Conservation (phyloP, 2,888 invertebrate genomes). For the Cepaea hortensis region DNA sequence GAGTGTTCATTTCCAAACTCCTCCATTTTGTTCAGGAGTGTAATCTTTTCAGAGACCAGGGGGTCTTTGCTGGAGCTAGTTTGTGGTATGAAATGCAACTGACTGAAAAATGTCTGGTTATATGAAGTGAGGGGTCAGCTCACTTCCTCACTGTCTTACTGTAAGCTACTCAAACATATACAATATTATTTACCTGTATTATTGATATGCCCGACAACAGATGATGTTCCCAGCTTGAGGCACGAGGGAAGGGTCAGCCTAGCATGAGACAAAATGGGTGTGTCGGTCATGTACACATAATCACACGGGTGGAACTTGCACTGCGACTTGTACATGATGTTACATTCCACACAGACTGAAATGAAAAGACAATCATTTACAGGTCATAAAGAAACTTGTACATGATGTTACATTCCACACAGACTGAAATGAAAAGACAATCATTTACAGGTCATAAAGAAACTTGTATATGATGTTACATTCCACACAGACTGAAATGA, state of each 20-base stretch:
- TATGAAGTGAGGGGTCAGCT: too few relatives aligned
- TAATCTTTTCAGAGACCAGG: too few relatives aligned
- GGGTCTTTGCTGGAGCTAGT: too few relatives aligned
- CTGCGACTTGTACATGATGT: slow-evolving; percentile 53
- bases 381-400: slow-evolving; percentile 41
- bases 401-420: slow-evolving; percentile 59
- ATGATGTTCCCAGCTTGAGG: slow-evolving; percentile 56
- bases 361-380: slow-evolving; percentile 7
- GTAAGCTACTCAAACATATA: not conserved
- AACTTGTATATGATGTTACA: slow-evolving; percentile 57
- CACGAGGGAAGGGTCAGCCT: slow-evolving; percentile 62
- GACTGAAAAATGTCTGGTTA: too few relatives aligned
- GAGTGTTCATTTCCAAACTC: too few relatives aligned
- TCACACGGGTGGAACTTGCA: slow-evolving; percentile 58
- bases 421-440: slow-evolving; percentile 52
- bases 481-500: slow-evolving; percentile 58
- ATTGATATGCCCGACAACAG: slow-evolving; percentile 50
- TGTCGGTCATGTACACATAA: slow-evolving; percentile 60
- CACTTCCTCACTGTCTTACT: not conserved
- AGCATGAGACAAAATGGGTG: slow-evolving; percentile 61
- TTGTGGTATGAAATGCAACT: too few relatives aligned
- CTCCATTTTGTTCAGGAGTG: too few relatives aligned
- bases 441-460: too few relatives aligned
- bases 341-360: slow-evolving; percentile 61
- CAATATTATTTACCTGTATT: slow-evolving; percentile 47